Evolutionary conservation across 2,888 invertebrate genomes (phyloP).

Genomic region (Melinopterus prodromus): DNA sequence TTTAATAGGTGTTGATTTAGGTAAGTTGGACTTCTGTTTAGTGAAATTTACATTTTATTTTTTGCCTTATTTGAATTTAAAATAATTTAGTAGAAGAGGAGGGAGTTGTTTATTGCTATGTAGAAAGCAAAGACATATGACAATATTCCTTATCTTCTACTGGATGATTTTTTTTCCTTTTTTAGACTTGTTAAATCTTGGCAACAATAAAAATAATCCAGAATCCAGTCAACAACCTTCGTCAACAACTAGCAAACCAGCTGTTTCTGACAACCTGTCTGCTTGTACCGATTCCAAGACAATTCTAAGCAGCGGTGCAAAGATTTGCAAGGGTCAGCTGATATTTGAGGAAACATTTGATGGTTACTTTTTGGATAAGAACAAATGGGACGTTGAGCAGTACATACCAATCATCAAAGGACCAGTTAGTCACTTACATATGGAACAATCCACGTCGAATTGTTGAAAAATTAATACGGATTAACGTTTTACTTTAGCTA

Average conservation of each 20-base stretch:
- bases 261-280: not conserved
- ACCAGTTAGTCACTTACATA: conserved; percentile 52
- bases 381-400: conserved; percentile 67
- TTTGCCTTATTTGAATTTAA: no score
- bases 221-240: not conserved
- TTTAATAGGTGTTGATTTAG: not conserved
- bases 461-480: no score
- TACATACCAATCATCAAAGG: conserved; percentile 63
- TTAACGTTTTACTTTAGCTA: no score
- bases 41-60: not conserved
- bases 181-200: not conserved
- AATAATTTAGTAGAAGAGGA: no score
- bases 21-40: not conserved
- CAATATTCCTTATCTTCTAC: no score
- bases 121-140: no score
- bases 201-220: not conserved
- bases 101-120: no score
- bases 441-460: no score
- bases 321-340: conserved; percentile 51
- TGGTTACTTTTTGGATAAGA: conserved; percentile 54
- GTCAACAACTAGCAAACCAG: not conserved
- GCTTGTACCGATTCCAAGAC: conserved; percentile 7
- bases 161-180: not conserved
- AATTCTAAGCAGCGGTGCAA: conserved; percentile 29
- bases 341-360: conserved; percentile 73